Percentiles rank a stretch among this genome's conserved stretches.
phyloP scores from a whole-genome alignment of 2,888 invertebrate species.

The Neuroscelio doddi region DNA sequence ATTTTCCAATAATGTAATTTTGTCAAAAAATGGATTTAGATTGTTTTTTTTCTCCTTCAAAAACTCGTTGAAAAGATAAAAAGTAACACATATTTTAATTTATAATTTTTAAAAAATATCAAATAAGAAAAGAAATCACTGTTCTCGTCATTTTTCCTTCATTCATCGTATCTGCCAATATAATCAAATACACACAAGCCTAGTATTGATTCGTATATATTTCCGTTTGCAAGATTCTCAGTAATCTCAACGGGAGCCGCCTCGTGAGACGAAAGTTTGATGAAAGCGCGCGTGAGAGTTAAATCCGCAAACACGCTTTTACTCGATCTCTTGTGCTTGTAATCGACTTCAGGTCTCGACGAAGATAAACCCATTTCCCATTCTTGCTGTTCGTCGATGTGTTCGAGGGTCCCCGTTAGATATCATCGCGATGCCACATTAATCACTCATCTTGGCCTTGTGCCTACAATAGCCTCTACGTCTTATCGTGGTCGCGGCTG shows the following conservation, averaged over 20 bases:
- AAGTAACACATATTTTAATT: too few relatives aligned
- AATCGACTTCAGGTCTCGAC: slow-evolving; percentile 28
- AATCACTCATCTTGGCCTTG: slow-evolving; percentile 48
- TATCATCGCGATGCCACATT: slow-evolving; percentile 53
- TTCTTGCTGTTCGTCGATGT: slow-evolving; percentile 17
- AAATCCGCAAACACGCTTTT: slow-evolving; percentile 29
- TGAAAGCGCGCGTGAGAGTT: slow-evolving; percentile 18
- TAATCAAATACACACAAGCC: too few relatives aligned
- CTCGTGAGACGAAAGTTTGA: slow-evolving; percentile 26
- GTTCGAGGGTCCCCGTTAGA: slow-evolving; percentile 27
- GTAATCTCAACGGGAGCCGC: slow-evolving; percentile 16
- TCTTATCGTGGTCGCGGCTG: slow-evolving; percentile 19
- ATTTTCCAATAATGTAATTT: too few relatives aligned
- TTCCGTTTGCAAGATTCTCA: slow-evolving; percentile 12
- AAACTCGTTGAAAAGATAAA: too few relatives aligned
- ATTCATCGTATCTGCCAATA: too few relatives aligned
- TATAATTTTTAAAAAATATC: too few relatives aligned
- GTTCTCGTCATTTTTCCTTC: too few relatives aligned
- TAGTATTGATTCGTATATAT: slow-evolving; percentile 33
- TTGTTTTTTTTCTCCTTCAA: too few relatives aligned
- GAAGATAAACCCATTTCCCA: slow-evolving; percentile 41
- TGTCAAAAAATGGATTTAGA: too few relatives aligned
- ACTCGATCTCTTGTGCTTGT: slow-evolving; percentile 17
- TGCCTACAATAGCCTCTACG: slow-evolving; percentile 18
- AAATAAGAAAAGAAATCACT: too few relatives aligned